phyloP scores from a whole-genome alignment of 2,797 vertebrate genomes.

The Danio aesculapii region DNA sequence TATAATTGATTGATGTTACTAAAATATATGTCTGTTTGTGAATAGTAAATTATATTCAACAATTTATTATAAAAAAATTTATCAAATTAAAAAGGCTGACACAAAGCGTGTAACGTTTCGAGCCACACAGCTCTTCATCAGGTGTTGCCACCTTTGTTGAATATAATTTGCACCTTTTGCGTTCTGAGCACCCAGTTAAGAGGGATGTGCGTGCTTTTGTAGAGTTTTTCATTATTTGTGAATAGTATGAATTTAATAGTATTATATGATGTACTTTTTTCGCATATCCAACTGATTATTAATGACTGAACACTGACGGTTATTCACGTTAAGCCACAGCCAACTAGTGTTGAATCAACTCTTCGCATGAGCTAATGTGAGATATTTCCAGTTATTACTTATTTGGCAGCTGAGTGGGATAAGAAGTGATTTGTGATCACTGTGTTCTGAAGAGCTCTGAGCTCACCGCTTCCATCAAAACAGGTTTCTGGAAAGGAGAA shows the following conservation, averaged over 20 bases:
- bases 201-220: too few relatives aligned
- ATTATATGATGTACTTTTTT: not conserved
- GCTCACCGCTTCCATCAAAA: slow-evolving; percentile 54
- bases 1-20: too few relatives aligned
- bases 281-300: not conserved
- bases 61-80: too few relatives aligned
- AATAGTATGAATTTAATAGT: not conserved
- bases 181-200: too few relatives aligned
- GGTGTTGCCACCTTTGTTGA: too few relatives aligned
- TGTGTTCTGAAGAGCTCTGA: slow-evolving; percentile 53
- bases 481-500: slow-evolving; percentile 58
- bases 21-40: too few relatives aligned
- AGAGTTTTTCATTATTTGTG: too few relatives aligned
- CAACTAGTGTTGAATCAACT: slow-evolving; percentile 21
- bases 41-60: too few relatives aligned
- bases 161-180: too few relatives aligned
- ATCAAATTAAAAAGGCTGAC: too few relatives aligned
- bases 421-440: slow-evolving; percentile 55
- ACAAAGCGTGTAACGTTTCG: too few relatives aligned
- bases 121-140: too few relatives aligned
- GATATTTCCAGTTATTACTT: slow-evolving; percentile 55
- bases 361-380: slow-evolving; percentile 49
- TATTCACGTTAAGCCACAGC: slow-evolving; percentile 22
- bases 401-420: slow-evolving; percentile 49
- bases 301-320: slow-evolving; percentile 23